Percentiles rank a stretch among this genome's conserved stretches.
Evolutionary conservation across 2,797 vertebrate species (phyloP).

Genomic region (Crenuchus spilurus): DNA sequence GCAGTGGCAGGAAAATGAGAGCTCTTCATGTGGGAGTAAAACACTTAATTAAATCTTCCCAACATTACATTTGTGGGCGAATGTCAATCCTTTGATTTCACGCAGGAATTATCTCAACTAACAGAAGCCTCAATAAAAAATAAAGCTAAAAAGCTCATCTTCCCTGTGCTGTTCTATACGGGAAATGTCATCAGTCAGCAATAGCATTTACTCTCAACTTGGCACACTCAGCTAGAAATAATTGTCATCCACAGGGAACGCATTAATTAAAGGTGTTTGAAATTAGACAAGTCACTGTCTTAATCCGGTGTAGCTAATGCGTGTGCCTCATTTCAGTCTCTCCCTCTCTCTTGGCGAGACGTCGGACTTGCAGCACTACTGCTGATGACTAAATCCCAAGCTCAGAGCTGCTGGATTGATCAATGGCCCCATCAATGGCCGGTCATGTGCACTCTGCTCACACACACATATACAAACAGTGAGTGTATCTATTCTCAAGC

Average conservation of each 20-base stretch:
- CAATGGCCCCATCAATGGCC: conserved; percentile 48
- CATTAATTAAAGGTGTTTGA: conserved; percentile 26
- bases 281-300: neutral
- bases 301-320: neutral
- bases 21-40: conserved; percentile 38
- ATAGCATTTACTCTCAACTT: conserved; percentile 10
- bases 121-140: conserved; percentile 19
- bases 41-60: conserved; percentile 42
- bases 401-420: neutral
- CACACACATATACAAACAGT: neutral
- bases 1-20: conserved; percentile 29
- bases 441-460: conserved; percentile 30
- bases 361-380: conserved; percentile 1
- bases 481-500: conserved; percentile 33
- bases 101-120: conserved; percentile 19
- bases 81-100: conserved; percentile 29
- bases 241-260: neutral
- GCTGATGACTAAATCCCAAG: conserved; percentile 16
- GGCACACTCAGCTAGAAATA: neutral
- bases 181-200: conserved; percentile 16
- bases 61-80: conserved; percentile 35
- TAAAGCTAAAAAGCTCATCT: neutral
- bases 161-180: neutral
- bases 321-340: neutral
- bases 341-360: neutral